Percentiles rank a stretch among this genome's conserved stretches.
These are phyloP conservation scores for Hepsetus odoe DNA, from an alignment of 2,113 vertebrate genomes.

Conservation along the genomic window DNA sequence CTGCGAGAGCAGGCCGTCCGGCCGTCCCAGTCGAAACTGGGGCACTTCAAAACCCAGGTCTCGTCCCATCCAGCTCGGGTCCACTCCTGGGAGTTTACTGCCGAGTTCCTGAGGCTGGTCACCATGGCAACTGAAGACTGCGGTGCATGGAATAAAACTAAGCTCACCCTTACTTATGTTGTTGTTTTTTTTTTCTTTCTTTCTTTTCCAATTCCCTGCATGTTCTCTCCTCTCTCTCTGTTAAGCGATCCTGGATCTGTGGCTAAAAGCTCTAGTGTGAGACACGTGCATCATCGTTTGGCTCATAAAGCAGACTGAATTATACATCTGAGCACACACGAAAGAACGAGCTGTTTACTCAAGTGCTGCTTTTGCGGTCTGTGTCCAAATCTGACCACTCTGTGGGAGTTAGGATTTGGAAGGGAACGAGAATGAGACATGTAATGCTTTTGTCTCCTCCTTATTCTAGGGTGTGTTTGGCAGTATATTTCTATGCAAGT, in stretches of 20 bases:
- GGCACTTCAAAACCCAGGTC: constrained; percentile 58
- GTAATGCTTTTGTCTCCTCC: constrained; percentile 13
- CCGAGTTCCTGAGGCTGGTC: constrained; percentile 74
- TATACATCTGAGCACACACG: not conserved
- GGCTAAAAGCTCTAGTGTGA: not conserved
- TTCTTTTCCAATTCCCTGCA: not conserved
- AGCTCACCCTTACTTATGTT: constrained; percentile 50
- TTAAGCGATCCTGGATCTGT: not conserved
- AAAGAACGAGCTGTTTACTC: constrained; percentile 9
- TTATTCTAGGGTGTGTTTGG: not conserved
- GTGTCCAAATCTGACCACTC: constrained; percentile 8
- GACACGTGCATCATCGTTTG: constrained; percentile 9
- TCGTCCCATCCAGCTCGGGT: constrained; percentile 59
- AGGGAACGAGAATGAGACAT: constrained; percentile 47
- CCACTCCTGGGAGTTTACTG: constrained; percentile 71
- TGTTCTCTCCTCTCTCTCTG: constrained; percentile 15
- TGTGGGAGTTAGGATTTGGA: not conserved
- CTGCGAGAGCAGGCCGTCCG: constrained; percentile 7
- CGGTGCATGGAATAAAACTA: constrained; percentile 19
- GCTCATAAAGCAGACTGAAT: constrained; percentile 17
- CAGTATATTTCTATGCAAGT: constrained; percentile 33
- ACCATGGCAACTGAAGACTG: constrained; percentile 72
- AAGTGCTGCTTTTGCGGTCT: not conserved
- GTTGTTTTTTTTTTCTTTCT: constrained; percentile 49
- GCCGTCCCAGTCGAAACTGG: constrained; percentile 60